Conservation (phyloP, 2,888 invertebrate species). For the Drosophila meridionalis region DNA sequence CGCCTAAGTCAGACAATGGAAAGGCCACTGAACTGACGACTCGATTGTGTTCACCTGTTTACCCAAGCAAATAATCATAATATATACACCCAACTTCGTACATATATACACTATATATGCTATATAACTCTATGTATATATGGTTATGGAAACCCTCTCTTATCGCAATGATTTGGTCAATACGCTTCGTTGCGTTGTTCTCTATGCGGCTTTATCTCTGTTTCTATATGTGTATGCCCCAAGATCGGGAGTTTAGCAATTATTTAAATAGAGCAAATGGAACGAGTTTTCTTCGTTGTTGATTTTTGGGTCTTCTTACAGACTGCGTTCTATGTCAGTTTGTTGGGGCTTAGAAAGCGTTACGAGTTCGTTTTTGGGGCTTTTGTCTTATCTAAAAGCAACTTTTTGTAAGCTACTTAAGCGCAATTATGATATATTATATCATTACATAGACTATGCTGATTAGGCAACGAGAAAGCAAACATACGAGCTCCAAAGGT, state of each 20-base stretch:
- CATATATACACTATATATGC: not conserved
- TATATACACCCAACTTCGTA: not conserved
- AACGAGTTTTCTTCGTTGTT: slow-evolving; percentile 9
- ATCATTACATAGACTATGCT: slow-evolving; percentile 4
- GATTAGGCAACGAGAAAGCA: not conserved
- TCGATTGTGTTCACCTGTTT: slow-evolving; percentile 58
- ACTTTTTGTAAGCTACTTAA: slow-evolving; percentile 9
- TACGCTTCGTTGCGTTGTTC: slow-evolving; percentile 49
- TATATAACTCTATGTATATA: slow-evolving; percentile 3
- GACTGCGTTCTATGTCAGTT: slow-evolving; percentile 8
- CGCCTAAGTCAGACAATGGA: slow-evolving; percentile 46
- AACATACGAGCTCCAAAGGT: not conserved
- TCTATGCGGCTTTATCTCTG: slow-evolving; percentile 30
- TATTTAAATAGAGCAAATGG: slow-evolving; percentile 44
- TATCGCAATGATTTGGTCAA: slow-evolving; percentile 55
- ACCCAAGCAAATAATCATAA: slow-evolving; percentile 52
- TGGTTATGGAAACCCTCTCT: slow-evolving; percentile 17
- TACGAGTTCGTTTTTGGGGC: slow-evolving; percentile 10
- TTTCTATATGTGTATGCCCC: slow-evolving; percentile 13
- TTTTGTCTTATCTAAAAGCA: slow-evolving; percentile 24
- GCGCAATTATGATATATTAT: slow-evolving; percentile 15
- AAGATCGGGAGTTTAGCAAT: slow-evolving; percentile 40
- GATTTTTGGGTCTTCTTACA: slow-evolving; percentile 18
- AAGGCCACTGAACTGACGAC: slow-evolving; percentile 56
- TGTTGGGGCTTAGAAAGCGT: slow-evolving; percentile 39